Evolutionary conservation across 2,113 vertebrate genomes (phyloP).

Genomic region (Podilymbus podiceps): DNA sequence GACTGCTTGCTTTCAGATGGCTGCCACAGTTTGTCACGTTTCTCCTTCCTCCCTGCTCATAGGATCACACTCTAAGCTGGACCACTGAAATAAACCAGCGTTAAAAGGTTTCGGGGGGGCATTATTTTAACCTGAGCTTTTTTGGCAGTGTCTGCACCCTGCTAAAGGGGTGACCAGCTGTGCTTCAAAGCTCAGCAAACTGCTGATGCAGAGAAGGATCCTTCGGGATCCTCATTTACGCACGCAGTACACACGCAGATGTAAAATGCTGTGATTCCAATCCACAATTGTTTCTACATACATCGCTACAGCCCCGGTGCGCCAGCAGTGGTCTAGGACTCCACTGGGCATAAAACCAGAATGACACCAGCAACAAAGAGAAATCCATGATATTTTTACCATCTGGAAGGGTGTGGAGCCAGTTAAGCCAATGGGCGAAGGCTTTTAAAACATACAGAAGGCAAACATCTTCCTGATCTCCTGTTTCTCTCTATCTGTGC

Average conservation of each 20-base stretch:
- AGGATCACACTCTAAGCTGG: background rate
- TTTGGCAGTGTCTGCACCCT: background rate
- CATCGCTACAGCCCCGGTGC: fast-evolving
- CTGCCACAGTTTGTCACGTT: background rate
- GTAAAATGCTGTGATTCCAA: background rate
- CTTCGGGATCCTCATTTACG: background rate
- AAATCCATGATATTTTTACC: background rate
- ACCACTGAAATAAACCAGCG: background rate
- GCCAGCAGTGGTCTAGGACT: background rate
- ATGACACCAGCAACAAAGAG: background rate
- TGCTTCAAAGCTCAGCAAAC: background rate
- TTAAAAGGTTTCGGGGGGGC: background rate
- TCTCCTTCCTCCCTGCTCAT: background rate
- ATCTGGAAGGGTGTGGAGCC: background rate
- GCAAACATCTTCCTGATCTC: background rate
- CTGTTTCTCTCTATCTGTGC: background rate
- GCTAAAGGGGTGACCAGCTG: background rate
- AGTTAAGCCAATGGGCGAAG: background rate
- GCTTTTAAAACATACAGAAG: background rate
- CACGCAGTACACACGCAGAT: too few species aligned
- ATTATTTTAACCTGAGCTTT: background rate
- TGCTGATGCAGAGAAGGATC: background rate
- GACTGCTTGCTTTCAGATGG: background rate
- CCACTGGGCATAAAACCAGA: background rate
- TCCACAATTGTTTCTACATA: background rate